Evolutionary conservation across 2,797 vertebrate genomes (phyloP).

Genomic region (Morelia viridis): DNA sequence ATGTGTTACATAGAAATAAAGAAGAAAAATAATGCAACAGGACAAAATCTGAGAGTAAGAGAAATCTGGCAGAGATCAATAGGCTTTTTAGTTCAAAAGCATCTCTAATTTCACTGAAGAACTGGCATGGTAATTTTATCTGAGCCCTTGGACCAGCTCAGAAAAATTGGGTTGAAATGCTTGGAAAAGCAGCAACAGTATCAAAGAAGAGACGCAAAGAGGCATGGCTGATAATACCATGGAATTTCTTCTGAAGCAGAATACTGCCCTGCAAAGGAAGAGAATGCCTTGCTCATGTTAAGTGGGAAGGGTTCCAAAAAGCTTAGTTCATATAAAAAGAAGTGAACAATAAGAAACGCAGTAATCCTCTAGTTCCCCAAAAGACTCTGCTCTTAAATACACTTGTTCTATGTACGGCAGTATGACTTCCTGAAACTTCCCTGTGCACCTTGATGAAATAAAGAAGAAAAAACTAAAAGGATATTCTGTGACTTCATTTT

Average conservation of each 20-base stretch:
- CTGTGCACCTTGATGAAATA: not conserved
- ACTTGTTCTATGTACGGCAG: not conserved
- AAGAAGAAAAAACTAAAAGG: not conserved
- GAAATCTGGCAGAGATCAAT: not conserved
- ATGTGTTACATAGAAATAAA: not conserved
- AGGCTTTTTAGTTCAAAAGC: not conserved
- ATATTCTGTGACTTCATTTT: not conserved
- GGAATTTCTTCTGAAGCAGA: not conserved
- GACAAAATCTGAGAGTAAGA: not conserved
- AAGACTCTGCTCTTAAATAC: not conserved
- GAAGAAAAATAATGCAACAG: not conserved
- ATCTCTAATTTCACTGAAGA: not conserved
- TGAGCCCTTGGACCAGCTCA: not conserved
- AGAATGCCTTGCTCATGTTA: not conserved
- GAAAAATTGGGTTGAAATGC: not conserved
- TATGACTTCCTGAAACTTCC: not conserved
- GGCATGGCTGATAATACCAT: not conserved
- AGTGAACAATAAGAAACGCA: not conserved
- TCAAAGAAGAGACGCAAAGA: not conserved
- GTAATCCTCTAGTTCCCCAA: not conserved
- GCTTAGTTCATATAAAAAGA: not conserved
- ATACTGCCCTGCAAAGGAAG: not conserved
- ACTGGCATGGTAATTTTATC: not conserved
- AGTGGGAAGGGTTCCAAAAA: not conserved
- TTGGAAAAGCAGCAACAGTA: not conserved